Evolutionary conservation across 2,888 invertebrate species (phyloP), one percentile per base, ranked within the genome.

Genomic region (Meganola albula): DNA sequence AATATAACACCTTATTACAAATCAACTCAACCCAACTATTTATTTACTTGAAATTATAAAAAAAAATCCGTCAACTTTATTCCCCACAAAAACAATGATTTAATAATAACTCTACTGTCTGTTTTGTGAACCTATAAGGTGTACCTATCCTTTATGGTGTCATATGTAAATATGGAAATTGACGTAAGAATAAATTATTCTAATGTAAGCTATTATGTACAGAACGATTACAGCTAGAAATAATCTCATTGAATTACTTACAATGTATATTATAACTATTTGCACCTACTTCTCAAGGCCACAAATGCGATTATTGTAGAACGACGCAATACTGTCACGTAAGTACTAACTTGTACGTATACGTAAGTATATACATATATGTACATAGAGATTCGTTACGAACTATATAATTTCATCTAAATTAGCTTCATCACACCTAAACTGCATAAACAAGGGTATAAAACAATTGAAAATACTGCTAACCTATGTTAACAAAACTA

Each of bases 171-270:
- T 64, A 63, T 55, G 59, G 43, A 67, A 70, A 72, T 65, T 67
- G 69, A 62, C 60, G 61, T 69, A 63, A 56, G 44, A 67, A 69
- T 63, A 63, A 63, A 54, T 69, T 70, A 71, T 59, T 58, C 63
- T 75, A 72, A 53, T 57, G 61, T 68, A 72, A 63, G 60, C 71
- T 74, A 76, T 53, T 82, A 80, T 83, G 56, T 82, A 82, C 80
- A 82, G 50, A 73, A 73, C 63, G 56, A 52, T 69, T 73, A 77
- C 46, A 63, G 55, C 70, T 79, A 78, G 53, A 55, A 73, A 78
- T 83, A 84, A 84, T 84, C 84, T 84, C 84, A 83, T 72, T 77
- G 65, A 75, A 74, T 67, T n/a, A n/a, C n/a, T n/a, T n/a, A n/a
- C n/a, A n/a, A n/a, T n/a, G n/a, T n/a, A n/a, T n/a, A n/a, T 48